Base-by-base conservation (phyloP, 2,888 invertebrate genomes). In the Mesodorylaimus sp. region DNA sequence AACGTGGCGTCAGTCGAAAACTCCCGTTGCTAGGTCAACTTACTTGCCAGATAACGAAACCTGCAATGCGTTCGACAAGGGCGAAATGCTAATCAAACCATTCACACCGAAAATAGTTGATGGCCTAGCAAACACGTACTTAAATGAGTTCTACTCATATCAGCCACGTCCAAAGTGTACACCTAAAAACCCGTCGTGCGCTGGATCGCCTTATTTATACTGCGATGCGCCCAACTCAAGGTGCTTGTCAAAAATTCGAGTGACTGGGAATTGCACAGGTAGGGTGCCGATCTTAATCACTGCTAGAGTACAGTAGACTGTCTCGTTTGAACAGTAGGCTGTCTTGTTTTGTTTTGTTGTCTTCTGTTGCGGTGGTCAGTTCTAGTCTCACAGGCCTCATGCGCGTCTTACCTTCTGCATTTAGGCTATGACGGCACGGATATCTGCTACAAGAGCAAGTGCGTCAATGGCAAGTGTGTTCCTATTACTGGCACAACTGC, bases 231-330 rank as follows among this genome's bases (percentile, higher is more conserved):
- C 16, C 54, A 21, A 28, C 50, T 52, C 44, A 51, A 39, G 50
- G 45, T 61, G 61, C 53, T 52, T 59, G 51, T 56, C 59, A 26
- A 61, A 61, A 53, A 56, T 63, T 5, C 55, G 56, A 13, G 32
- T 53, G 16, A 57, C 56, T 26, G 63, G 62, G 19, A 57, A 58
- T 43, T 63, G 63, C 48, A 55, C 52, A 13, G 61, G 62, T n/a
- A n/a, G n/a, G n/a, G n/a, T n/a, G n/a, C n/a, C n/a, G n/a, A n/a
- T n/a, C n/a, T n/a, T n/a, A n/a, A n/a, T n/a, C n/a, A n/a, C n/a
- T n/a, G n/a, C n/a, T n/a, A n/a, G n/a, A n/a, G n/a, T n/a, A n/a
- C n/a, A n/a, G n/a, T n/a, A n/a, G n/a, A n/a, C n/a, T n/a, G n/a
- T n/a, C n/a, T n/a, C n/a, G n/a, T n/a, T n/a, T n/a, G n/a, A n/a